Evolutionary conservation across 2,797 vertebrate genomes (phyloP), one percentile per base, ranked within the genome.

Genomic region (Silurus lanzhouensis): DNA sequence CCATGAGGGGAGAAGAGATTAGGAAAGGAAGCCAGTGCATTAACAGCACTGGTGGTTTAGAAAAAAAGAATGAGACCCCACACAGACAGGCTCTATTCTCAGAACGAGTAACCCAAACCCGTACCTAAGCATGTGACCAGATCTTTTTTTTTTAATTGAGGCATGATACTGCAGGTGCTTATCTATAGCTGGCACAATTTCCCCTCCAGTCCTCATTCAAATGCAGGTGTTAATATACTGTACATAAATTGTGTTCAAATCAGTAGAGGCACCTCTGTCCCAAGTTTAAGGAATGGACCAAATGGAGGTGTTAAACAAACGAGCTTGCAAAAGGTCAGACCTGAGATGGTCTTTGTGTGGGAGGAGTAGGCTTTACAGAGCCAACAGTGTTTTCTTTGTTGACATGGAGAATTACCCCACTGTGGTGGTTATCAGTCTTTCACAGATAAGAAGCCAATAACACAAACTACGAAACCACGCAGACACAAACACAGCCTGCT

Each of bases 351-450:
- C 55, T 17, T 72, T 31, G 46, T 81, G 79, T 67, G 48, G 79
- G 79, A 55, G 79, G 25, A 68, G 81, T 31, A 61, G 31, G 13
- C 71, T 71, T 72, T 38, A 60, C 61, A 25, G 55, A 46, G 81
- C 68, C 6, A 25, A 68, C 64, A 79, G 77, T 52, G 77, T 81
- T 76, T 81, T 44, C 84, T 91, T 90, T 91, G 88, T 94, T 91
- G 92, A 91, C 87, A 87, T 85, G 81, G 87, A 90, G 84, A 92
- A 93, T 91, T 88, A 90, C 81, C 86, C 83, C 85, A 79, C 70
- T 31, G 63, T 86, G 88, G 85, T 91, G 86, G 92, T 90, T 89
- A 92, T 93, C 91, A 88, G 89, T 89, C 88, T 83, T 78, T 77
- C 66, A 88, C 77, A 90, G 92, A 93, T 91, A 90, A 91, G 89